These are phyloP conservation scores for Lomographa bimaculata DNA, from an alignment of 2,888 invertebrate genomes.

Conservation along the genomic window DNA sequence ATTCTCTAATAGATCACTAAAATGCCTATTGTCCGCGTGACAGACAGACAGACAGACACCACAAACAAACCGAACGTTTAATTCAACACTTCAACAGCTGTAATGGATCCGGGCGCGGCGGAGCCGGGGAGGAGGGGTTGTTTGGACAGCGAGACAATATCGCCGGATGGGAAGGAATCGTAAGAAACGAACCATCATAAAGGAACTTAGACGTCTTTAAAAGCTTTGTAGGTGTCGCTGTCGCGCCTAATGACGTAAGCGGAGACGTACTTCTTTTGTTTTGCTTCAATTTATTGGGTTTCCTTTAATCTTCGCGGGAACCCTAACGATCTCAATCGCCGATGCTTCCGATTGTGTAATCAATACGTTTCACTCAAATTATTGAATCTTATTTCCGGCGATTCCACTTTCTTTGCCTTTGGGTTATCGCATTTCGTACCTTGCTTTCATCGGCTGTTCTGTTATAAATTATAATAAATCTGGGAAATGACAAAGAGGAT, in stretches of 20 bases:
- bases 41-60: conserved; percentile 41
- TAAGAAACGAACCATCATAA: conserved; percentile 55
- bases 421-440: conserved; percentile 25
- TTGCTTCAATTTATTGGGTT: conserved; percentile 73
- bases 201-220: conserved; percentile 44
- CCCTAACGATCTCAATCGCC: conserved; percentile 56
- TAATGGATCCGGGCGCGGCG: conserved; percentile 53
- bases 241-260: conserved; percentile 71
- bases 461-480: no score
- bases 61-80: conserved; percentile 35
- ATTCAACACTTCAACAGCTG: conserved; percentile 42
- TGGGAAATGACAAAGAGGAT: no score
- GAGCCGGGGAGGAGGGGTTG: conserved; percentile 39
- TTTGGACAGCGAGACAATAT: conserved; percentile 68
- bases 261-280: conserved; percentile 71
- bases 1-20: conserved; percentile 37
- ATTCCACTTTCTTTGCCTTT: conserved; percentile 30
- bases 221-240: conserved; percentile 50
- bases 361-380: conserved; percentile 62
- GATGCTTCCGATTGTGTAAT: conserved; percentile 56
- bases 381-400: conserved; percentile 51
- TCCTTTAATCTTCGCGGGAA: conserved; percentile 70
- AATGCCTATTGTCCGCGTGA: conserved; percentile 44
- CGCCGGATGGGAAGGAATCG: conserved; percentile 51
- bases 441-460: background rate